Evolutionary conservation across 30 jellyfish, hydroid and myxozoan genomes (phyloP).

Genomic region (Turritopsis dohrnii): DNA sequence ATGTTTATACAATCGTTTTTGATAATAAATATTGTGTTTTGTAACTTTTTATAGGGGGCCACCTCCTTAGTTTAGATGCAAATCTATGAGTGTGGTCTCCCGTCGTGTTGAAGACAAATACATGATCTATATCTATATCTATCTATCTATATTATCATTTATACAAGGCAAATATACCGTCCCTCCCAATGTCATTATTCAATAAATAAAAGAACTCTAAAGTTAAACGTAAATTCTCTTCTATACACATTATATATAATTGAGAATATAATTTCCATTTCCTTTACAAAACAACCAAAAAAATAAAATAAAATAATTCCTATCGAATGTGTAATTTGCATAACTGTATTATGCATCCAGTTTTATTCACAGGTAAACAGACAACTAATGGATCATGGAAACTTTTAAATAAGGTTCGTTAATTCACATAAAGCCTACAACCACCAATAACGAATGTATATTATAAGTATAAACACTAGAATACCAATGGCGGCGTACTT

Average conservation of each 20-base stretch:
- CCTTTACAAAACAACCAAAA: not conserved
- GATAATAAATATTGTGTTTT: too few species aligned
- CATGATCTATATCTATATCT: too few species aligned
- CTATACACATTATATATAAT: not conserved
- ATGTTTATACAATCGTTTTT: too few species aligned
- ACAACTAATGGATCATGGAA: not conserved
- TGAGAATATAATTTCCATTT: not conserved
- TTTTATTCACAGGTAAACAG: too few species aligned
- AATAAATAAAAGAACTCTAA: too few species aligned
- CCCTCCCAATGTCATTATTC: too few species aligned
- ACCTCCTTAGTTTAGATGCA: too few species aligned
- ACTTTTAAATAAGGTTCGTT: not conserved
- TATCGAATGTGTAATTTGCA: not conserved
- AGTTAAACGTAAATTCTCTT: not conserved
- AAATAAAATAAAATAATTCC: not conserved
- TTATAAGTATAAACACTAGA: constrained; percentile 39
- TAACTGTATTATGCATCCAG: not conserved
- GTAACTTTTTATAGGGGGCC: too few species aligned
- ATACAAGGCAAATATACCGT: too few species aligned
- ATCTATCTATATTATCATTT: too few species aligned
- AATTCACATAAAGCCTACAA: constrained; percentile 20
- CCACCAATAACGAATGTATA: constrained; percentile 88
- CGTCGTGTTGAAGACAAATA: too few species aligned
- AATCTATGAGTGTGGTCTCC: too few species aligned
- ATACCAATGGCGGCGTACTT: constrained; percentile 82